phyloP scores from a whole-genome alignment of 2,888 invertebrate species.

The Liodrosophila aerea region DNA sequence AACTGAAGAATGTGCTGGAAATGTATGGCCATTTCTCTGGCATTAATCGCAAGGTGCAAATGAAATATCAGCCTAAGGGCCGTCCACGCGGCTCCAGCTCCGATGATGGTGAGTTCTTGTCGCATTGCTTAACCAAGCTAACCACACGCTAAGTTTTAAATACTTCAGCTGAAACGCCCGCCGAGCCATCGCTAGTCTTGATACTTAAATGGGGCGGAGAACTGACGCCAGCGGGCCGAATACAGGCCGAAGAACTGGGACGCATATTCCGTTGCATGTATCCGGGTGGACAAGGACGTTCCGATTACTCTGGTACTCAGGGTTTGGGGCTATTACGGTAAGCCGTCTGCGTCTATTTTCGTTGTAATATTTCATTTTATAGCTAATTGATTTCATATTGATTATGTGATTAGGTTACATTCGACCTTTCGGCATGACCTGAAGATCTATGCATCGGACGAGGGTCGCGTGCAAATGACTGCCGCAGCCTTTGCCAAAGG shows the following conservation, averaged over 20 bases:
- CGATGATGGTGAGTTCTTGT: conserved; percentile 89
- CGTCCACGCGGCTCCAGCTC: conserved; percentile 95
- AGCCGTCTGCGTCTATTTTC: too few relatives aligned
- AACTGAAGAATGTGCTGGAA: conserved; percentile 98
- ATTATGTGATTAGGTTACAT: conserved; percentile 86
- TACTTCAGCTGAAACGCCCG: conserved; percentile 87
- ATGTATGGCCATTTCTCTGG: conserved; percentile 99
- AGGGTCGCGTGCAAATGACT: conserved; percentile 99
- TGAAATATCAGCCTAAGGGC: conserved; percentile 99
- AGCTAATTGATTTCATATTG: background rate
- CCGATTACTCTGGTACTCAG: conserved; percentile 95
- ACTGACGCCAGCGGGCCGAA: conserved; percentile 97
- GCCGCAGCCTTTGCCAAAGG: conserved; percentile 99
- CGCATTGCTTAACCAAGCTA: conserved; percentile 21
- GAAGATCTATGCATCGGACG: conserved; percentile 99
- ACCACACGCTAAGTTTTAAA: conserved; percentile 48
- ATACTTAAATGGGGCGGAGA: conserved; percentile 99
- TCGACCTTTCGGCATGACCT: conserved; percentile 99
- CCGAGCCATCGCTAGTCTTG: conserved; percentile 96
- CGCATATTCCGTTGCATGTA: conserved; percentile 99
- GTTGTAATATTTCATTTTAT: background rate
- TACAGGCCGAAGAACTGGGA: conserved; percentile 98
- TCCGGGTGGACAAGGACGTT: conserved; percentile 97
- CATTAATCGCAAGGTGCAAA: conserved; percentile 99
- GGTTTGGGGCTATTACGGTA: conserved; percentile 94